A percentile compares a stretch with the other conserved stretches of the same genome.
phyloP scores from a whole-genome alignment of 2,888 invertebrate genomes.

The Cephonodes hylas region DNA sequence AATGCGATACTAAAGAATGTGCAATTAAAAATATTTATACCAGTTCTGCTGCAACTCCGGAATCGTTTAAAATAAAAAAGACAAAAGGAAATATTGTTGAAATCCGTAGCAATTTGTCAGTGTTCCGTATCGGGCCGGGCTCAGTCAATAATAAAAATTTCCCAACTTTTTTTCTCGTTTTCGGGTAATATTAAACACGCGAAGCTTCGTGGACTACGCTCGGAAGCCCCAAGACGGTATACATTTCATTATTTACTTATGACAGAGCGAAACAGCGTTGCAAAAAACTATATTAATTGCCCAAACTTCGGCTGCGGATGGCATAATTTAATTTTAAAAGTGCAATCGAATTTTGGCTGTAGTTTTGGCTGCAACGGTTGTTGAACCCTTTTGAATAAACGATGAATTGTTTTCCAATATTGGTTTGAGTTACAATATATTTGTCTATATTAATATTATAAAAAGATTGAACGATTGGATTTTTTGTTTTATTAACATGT shows the following conservation, averaged over 20 bases:
- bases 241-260: conserved; percentile 65
- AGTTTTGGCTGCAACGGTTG: not conserved
- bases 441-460: no score
- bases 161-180: conserved; percentile 63
- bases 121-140: conserved; percentile 63
- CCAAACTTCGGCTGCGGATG: conserved; percentile 47
- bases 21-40: conserved; percentile 55
- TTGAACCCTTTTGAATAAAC: not conserved
- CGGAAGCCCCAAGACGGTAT: conserved; percentile 51
- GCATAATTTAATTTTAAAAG: conserved; percentile 46
- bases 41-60: conserved; percentile 42
- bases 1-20: conserved; percentile 28
- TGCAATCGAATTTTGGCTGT: not conserved
- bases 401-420: conserved; percentile 1
- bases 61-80: conserved; percentile 43
- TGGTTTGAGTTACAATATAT: not conserved
- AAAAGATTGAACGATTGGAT: no score
- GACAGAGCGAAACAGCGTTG: conserved; percentile 60
- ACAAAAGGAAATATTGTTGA: conserved; percentile 36
- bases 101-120: conserved; percentile 75
- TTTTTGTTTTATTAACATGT: not conserved
- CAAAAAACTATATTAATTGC: conserved; percentile 68
- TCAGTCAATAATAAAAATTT: conserved; percentile 74
- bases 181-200: conserved; percentile 71
- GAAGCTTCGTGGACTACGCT: conserved; percentile 57